Conservation (phyloP, 1,140 invertebrate genomes). For the Anastrepha obliqua region DNA sequence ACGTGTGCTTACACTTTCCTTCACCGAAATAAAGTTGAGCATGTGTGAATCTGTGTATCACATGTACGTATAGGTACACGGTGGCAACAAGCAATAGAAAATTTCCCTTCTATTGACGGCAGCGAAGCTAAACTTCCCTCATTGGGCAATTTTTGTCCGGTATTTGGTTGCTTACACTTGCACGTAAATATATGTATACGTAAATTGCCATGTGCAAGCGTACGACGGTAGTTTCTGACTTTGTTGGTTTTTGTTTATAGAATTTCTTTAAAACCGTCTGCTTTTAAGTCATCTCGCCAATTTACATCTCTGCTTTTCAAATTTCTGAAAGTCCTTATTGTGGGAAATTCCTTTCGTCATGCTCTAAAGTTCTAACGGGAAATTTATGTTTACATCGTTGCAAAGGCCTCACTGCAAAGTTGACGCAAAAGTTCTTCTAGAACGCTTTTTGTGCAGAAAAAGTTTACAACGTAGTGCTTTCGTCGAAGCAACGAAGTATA, state of each 20-base stretch:
- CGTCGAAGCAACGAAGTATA: not conserved
- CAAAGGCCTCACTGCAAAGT: slow-evolving; percentile 19
- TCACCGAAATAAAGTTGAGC: not conserved
- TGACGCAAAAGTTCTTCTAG: slow-evolving; percentile 16
- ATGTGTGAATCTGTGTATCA: not conserved
- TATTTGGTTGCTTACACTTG: not conserved
- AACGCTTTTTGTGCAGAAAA: slow-evolving; percentile 49
- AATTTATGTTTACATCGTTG: not conserved
- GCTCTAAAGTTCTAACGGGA: not conserved
- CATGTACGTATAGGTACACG: not conserved
- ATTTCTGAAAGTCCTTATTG: not conserved
- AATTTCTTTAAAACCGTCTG: too few relatives aligned
- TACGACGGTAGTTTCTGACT: not conserved
- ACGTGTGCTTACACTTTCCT: not conserved
- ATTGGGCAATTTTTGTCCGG: not conserved
- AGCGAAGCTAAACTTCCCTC: not conserved
- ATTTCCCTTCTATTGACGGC: slow-evolving; percentile 1
- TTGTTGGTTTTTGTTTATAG: too few relatives aligned
- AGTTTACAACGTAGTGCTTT: slow-evolving; percentile 24
- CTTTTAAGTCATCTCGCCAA: not conserved
- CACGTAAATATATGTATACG: not conserved
- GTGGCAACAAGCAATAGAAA: not conserved
- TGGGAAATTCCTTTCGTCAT: not conserved
- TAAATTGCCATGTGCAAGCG: not conserved
- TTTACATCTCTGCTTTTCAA: not conserved